phyloP scores from a whole-genome alignment of 30 jellyfish, hydroid and myxozoan species.

The Cassiopea xamachana region DNA sequence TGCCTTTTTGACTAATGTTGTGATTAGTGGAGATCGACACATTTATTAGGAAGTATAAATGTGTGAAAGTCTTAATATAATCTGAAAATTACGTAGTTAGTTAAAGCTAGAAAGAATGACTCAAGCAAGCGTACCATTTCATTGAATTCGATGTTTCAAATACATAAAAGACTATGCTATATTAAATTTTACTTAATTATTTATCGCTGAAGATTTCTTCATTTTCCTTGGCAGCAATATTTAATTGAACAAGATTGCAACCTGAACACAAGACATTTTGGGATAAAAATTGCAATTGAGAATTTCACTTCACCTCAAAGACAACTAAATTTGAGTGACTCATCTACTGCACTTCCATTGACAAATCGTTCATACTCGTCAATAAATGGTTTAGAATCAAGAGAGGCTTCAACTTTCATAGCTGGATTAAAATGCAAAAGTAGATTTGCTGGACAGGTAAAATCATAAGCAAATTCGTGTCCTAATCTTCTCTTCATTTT shows the following conservation, averaged over 20 bases:
- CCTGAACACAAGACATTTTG: slow-evolving; percentile 38
- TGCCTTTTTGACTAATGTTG: too few relatives aligned
- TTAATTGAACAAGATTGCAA: slow-evolving; percentile 32
- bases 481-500: too few relatives aligned
- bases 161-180: too few relatives aligned
- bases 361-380: slow-evolving; percentile 26
- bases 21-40: too few relatives aligned
- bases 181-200: too few relatives aligned
- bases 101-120: too few relatives aligned
- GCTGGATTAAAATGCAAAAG: slow-evolving; percentile 57
- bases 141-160: too few relatives aligned
- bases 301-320: slow-evolving; percentile 29
- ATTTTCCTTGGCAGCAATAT: slow-evolving; percentile 28
- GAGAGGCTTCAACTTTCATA: slow-evolving; percentile 37
- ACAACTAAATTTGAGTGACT: slow-evolving; percentile 7
- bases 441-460: slow-evolving; percentile 62
- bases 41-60: too few relatives aligned
- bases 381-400: not conserved
- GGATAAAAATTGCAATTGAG: slow-evolving; percentile 40
- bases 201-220: too few relatives aligned
- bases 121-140: too few relatives aligned
- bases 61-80: too few relatives aligned
- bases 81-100: too few relatives aligned
- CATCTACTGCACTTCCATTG: slow-evolving; percentile 7
- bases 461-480: not conserved